Base-by-base conservation (phyloP, 2,113 vertebrate genomes). In the Xiphorhynchus elegans region DNA sequence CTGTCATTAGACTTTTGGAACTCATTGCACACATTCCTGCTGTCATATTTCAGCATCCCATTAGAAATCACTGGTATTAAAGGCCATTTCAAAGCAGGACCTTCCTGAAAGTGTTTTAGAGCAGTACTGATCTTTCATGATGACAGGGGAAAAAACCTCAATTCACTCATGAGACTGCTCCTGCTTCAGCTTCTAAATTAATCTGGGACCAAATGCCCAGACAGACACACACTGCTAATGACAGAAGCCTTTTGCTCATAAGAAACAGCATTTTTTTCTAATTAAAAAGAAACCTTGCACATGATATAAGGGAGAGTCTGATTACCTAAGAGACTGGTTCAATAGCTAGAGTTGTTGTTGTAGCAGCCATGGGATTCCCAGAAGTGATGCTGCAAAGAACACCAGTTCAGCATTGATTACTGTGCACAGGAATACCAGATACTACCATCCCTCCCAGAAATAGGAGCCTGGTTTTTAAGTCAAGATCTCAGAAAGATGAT, bases 141-240 rank as follows among this genome's bases (percentile, higher is more conserved):
- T 90, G 88, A 87, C 76, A 88, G n/a, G 85, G 76, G 60, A 59
- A 37, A 96, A 96, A 95, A 84, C 68, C 60, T 92, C 25, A 40
- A 1, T 75, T 95, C 9, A 0, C 92, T 93, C 79, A 67, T 60
- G 90, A 94, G 93, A 93, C 84, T 70, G 44, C 80, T 94, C 28
- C 64, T 92, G 68, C 73, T 92, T 90, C 92, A 93, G 76, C 60
- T 96, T 89, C 83, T 93, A 96, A 97, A 97, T 97, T 96, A 96
- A 97, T 95, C 95, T 96, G 95, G 92, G 96, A 97, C 95, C 83
- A 93, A 96, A 95, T 68, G 82, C 88, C 76, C 90, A 95, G 68
- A 75, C 85, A 95, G 95, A 88, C 40, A 86, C 72, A 93, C 16
- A 19, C 40, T 39, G 52, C 52, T 96, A 97, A 95, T 95, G 96